Evolutionary conservation across 2,113 vertebrate genomes (phyloP), one percentile per base, ranked within the genome.

Genomic region (Meles meles): DNA sequence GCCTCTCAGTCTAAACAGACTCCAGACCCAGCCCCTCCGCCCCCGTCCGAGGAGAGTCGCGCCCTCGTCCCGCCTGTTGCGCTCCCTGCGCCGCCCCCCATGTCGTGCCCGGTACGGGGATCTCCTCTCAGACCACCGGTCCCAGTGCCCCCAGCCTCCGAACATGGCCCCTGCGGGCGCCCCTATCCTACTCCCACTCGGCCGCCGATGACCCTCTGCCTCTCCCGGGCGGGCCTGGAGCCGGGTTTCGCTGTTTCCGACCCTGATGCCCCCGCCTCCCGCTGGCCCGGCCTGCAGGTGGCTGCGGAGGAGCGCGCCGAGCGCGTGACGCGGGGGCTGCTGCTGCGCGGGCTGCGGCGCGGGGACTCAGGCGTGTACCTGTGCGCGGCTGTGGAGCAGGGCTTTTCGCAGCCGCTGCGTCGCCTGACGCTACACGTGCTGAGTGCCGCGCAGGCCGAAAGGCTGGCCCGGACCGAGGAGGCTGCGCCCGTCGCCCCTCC

Each of bases 331-430:
- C 98, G 99, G 59, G 99, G 99, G 0, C 93, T 99, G 94, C 98
- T 99, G 94, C 97, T 99, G 93, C 99, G 99, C 3, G 98, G 98
- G 0, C 99, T 99, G 39, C 98, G 99, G 77, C 99, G 98, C 21
- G 80, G 98, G 52, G 99, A 99, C 25, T 86, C 98, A 0, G 99
- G 99, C 15, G 74, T 99, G 72, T 99, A 99, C 98, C 98, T 99
- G 44, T 99, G 99, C 92, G 99, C 99, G 0, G 99, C 99, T 1
- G 99, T 99, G 13, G 99, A 99, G 93, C 99, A 99, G 0, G 99
- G 99, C 98, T 99, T 99, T 97, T 99, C 99, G 59, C 99, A 99
- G 98, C 99, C 99, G 14, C 95, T 99, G 80, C 98, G 99, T 13
- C 99, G 98, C 80, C 99, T 99, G 97, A 98, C 98, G 0, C 98